Evolutionary conservation across 2,797 vertebrate species (phyloP).

Genomic region (Phataginus tricuspis): DNA sequence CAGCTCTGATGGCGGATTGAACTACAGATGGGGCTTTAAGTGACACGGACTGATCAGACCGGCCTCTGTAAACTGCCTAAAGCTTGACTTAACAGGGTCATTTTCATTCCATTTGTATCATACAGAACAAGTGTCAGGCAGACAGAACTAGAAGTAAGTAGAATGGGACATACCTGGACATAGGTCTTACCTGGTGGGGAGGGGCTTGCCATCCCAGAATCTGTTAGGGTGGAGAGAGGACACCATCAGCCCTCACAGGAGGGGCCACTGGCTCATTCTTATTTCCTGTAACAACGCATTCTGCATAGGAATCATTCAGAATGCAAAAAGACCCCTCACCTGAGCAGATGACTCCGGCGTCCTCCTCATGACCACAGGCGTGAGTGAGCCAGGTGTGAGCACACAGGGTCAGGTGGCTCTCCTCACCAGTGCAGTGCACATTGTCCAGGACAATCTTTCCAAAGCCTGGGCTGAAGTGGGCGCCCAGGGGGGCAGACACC

Average conservation of each 20-base stretch:
- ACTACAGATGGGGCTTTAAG: not conserved
- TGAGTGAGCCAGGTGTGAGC: slow-evolving; percentile 88
- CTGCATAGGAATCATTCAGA: not conserved
- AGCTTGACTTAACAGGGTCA: not conserved
- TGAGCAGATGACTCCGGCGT: slow-evolving; percentile 84
- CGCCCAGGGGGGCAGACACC: slow-evolving; percentile 77
- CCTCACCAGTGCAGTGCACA: slow-evolving; percentile 88
- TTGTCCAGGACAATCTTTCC: slow-evolving; percentile 90
- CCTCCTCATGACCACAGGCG: slow-evolving; percentile 90
- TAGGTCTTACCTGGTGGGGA: not conserved
- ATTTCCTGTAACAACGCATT: not conserved
- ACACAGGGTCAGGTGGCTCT: slow-evolving; percentile 85
- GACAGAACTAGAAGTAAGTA: not conserved
- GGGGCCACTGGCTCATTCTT: not conserved
- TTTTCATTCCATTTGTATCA: not conserved
- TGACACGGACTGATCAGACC: not conserved
- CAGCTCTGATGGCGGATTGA: not conserved
- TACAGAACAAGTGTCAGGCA: not conserved
- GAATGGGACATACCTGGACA: not conserved
- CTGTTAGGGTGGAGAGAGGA: not conserved
- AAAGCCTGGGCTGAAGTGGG: slow-evolving; percentile 86
- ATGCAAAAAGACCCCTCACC: not conserved
- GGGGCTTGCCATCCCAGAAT: fast-evolving
- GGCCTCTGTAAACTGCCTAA: not conserved
- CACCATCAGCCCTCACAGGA: not conserved